Evolutionary conservation across 2,797 vertebrate genomes (phyloP), one percentile per base, ranked within the genome.

Genomic region (Gobionotothen gibberifrons): DNA sequence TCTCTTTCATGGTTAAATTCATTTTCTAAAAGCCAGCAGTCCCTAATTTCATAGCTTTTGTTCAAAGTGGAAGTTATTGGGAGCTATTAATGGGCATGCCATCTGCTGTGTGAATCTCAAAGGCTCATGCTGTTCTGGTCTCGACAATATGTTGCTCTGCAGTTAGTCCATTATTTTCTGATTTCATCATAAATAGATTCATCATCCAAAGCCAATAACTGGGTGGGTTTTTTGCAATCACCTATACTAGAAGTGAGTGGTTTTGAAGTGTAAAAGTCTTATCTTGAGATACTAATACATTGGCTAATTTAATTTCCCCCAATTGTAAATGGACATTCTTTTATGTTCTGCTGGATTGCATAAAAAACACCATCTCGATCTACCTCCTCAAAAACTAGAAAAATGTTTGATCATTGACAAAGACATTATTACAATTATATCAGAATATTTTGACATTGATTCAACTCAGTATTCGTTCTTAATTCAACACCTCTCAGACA

Each of bases 101-200:
- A 86, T 86, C 77, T 84, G 79, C 53, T 69, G 42, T 52, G 54
- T 66, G 36, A 46, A 68, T 70, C 64, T 52, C 65, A 66, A 54
- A 55, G 21, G 51, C 65, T 65, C 63, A 47, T 51, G 59, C n/a
- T 63, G 48, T 51, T 72, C 47, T 64, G 21, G 12, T 69, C 21
- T 46, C 21, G 5, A 55, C 68, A 53, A 21, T 61, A 60, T 69
- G 22, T 72, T 73, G 54, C 61, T 16, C 44, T 62, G 51, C 1
- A 39, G 10, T 70, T 51, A 16, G 15, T 61, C 71, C 10, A 55
- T 71, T 60, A 0, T 40, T 67, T 42, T n/a, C 19, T 48, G 51
- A 22, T 69, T 63, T 7, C 12, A 13, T 65, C 19, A 46, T 52
- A 9, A 63, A 53, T 52, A n/a, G 15, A 54, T 54, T 52, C 11